Conservation (phyloP, 2,888 invertebrate species). For the Plagodis dolabraria region DNA sequence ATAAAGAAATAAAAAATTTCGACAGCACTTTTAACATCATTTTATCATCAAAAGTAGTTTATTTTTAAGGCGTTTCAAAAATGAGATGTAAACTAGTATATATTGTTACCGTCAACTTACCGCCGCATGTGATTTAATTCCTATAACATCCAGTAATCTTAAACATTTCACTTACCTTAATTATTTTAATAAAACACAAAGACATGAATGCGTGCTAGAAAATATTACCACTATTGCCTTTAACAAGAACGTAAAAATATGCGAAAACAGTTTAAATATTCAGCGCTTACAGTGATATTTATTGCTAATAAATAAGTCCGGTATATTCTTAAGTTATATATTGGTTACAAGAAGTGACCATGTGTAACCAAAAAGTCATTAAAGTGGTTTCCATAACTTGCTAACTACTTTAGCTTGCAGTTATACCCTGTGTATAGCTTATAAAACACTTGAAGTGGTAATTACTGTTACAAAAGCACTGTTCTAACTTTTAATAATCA, state of each 20-base stretch:
- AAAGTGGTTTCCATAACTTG: background rate
- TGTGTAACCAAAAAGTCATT: constrained; percentile 3
- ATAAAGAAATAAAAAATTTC: too few relatives aligned
- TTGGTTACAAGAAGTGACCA: background rate
- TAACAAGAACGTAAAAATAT: constrained; percentile 2
- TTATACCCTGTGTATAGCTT: too few relatives aligned
- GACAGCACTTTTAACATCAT: too few relatives aligned
- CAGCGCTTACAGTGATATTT: too few relatives aligned
- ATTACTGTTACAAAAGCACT: too few relatives aligned
- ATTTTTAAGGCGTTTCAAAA: constrained; percentile 3
- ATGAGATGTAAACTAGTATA: constrained; percentile 2
- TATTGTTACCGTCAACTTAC: constrained; percentile 1
- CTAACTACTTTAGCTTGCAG: too few relatives aligned
- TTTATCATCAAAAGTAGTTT: constrained; percentile 4
- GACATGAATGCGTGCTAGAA: background rate
- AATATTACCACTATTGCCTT: constrained; percentile 2
- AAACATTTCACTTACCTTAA: constrained; percentile 2
- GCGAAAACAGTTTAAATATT: background rate
- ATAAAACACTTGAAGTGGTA: constrained; percentile 2
- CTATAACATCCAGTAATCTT: constrained; percentile 3
- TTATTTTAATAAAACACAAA: background rate
- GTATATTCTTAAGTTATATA: too few relatives aligned
- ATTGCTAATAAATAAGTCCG: too few relatives aligned
- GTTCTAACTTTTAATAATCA: too few relatives aligned
- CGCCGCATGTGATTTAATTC: constrained; percentile 3